These are phyloP conservation scores for Oncorhynchus gorbuscha DNA, from an alignment of 2,113 vertebrate genomes.

Conservation along the genomic window DNA sequence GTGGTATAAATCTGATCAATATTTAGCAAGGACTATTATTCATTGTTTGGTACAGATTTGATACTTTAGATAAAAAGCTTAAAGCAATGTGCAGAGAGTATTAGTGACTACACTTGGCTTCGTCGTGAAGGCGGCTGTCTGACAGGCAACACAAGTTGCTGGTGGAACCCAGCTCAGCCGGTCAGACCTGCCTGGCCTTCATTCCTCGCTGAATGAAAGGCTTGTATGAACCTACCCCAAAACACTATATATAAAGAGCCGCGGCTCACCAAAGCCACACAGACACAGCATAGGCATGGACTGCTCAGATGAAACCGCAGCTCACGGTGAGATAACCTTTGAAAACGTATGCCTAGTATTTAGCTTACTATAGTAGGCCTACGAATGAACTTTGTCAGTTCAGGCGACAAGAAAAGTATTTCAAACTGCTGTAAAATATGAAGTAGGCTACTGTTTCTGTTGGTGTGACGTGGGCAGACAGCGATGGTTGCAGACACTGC, in stretches of 20 bases:
- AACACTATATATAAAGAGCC: slow-evolving; percentile 70
- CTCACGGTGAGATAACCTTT: slow-evolving; percentile 1
- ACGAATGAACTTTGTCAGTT: no score
- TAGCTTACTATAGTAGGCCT: neutral
- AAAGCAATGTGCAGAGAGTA: no score
- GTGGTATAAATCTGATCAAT: no score
- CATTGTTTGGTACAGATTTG: no score
- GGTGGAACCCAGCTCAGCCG: slow-evolving; percentile 84
- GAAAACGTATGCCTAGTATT: no score
- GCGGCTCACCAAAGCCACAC: slow-evolving; percentile 22
- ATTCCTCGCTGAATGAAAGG: slow-evolving; percentile 82
- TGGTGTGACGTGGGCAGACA: no score
- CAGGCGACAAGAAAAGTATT: no score
- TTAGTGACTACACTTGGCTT: neutral
- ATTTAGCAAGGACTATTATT: no score
- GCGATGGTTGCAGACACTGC: neutral
- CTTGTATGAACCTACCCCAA: slow-evolving; percentile 71
- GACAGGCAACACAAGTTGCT: slow-evolving; percentile 22
- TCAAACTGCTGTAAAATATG: no score
- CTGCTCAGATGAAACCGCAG: slow-evolving; percentile 34
- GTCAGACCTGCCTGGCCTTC: slow-evolving; percentile 84
- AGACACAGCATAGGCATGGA: slow-evolving; percentile 27
- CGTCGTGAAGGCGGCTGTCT: slow-evolving; percentile 49
- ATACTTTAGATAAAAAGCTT: no score
- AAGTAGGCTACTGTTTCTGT: no score